Base-by-base conservation (phyloP, 2,888 invertebrate species). In the Amphipoea oculea region DNA sequence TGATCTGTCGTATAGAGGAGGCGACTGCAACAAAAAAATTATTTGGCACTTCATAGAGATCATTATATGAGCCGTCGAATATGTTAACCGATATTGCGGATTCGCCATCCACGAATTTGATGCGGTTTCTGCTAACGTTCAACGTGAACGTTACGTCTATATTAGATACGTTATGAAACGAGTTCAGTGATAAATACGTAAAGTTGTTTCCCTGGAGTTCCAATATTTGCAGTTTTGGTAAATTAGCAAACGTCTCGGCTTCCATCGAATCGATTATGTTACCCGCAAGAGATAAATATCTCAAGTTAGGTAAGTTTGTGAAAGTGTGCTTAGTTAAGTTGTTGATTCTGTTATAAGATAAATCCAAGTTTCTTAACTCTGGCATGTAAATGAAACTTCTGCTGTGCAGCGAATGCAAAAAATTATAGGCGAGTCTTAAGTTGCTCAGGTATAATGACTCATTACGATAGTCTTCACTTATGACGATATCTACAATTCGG, bases 191-290 rank as follows among this genome's bases (percentile, higher is more conserved):
- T 89, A 99, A 97, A 84, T 97, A 97, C 42, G 97, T 97, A 74
- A 99, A 95, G 89, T 98, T 97, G 93, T 99, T 99, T 89, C 98
- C 97, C 95, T 98, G 98, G 82, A 99, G 96, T 94, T 99, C 99
- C 78, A 99, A 96, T 91, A 98, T 98, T 86, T 98, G 97, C 89
- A 99, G 95, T 92, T 97, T 98, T 42, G 98, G 98, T 90, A 99
- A 96, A 92, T 98, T 98, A 78, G 97, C 97, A 92, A 99, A 98
- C 11, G 99, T 98, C 76, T 97, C 97, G 68, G 97, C 97, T 81
- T 98, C 98, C 89, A 99, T 97, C 86, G 97, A 97, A 84, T 97
- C 97, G 90, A 99, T 97, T 89, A 98, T 97, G 96, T 99, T 99
- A 92, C 98, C 98, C 75, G 98, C 98, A 89, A 99, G 96, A 93